Evolutionary conservation across 2,888 invertebrate genomes (phyloP).

Genomic region (Hermodice carunculata): DNA sequence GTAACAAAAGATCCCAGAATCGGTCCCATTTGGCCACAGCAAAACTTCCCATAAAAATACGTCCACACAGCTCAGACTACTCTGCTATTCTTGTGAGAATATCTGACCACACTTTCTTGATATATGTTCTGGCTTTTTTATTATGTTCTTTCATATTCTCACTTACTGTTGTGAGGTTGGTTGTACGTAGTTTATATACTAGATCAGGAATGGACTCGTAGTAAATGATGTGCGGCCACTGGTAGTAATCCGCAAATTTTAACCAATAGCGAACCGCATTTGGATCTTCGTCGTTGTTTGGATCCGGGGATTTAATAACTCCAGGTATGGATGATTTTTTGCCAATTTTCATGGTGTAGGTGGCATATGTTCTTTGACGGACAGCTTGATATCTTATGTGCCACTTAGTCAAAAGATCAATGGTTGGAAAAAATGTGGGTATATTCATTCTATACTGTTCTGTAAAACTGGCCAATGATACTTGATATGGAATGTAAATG

Average conservation of each 20-base stretch:
- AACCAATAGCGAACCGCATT: slow-evolving; percentile 41
- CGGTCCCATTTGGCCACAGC: too few species aligned
- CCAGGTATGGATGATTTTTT: slow-evolving; percentile 26
- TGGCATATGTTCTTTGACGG: slow-evolving; percentile 37
- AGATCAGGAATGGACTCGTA: slow-evolving; percentile 39
- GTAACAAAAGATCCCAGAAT: too few species aligned
- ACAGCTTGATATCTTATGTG: slow-evolving; percentile 43
- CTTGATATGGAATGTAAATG: slow-evolving; percentile 45
- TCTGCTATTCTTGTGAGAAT: slow-evolving; percentile 34
- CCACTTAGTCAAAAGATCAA: slow-evolving; percentile 42
- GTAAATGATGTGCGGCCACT: slow-evolving; percentile 43
- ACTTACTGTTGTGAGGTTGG: slow-evolving; percentile 41
- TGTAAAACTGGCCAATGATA: slow-evolving; percentile 45
- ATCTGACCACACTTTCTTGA: slow-evolving; percentile 37
- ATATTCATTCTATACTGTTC: slow-evolving; percentile 46
- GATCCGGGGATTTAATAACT: slow-evolving; percentile 26
- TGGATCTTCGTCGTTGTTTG: slow-evolving; percentile 40
- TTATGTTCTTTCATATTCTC: slow-evolving; percentile 38
- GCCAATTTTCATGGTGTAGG: slow-evolving; percentile 13
- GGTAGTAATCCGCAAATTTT: slow-evolving; percentile 41
- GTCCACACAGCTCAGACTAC: too few species aligned
- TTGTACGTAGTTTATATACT: slow-evolving; percentile 34
- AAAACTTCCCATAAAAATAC: too few species aligned
- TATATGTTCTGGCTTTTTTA: slow-evolving; percentile 14
- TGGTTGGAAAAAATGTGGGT: slow-evolving; percentile 43